Conservation (phyloP, 2,113 vertebrate species). For the Lagopus leucura region DNA sequence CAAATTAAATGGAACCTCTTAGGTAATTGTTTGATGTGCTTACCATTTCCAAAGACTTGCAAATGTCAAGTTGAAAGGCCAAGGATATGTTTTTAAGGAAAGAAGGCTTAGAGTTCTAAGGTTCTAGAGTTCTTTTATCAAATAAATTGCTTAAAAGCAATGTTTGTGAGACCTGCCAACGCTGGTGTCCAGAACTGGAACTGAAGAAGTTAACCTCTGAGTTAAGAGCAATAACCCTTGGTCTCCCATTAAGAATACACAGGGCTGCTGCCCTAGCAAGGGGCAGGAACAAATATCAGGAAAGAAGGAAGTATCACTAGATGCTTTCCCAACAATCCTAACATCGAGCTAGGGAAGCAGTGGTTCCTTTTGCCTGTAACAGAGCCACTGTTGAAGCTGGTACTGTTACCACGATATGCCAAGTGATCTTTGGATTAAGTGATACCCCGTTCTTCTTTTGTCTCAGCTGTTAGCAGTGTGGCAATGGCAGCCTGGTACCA, state of each 20-base stretch:
- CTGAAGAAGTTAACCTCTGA: neutral
- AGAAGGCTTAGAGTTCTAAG: neutral
- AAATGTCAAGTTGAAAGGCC: neutral
- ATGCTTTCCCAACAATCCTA: neutral
- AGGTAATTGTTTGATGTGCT: neutral
- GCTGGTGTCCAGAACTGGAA: neutral
- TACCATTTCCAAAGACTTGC: neutral
- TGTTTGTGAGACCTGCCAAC: neutral
- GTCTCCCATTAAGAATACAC: neutral
- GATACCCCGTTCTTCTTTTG: neutral
- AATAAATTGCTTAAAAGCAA: neutral
- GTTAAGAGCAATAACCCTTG: neutral
- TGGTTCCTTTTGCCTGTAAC: neutral
- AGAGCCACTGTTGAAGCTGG: neutral
- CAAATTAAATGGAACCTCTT: neutral
- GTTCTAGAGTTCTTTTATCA: neutral
- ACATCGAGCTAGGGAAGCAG: neutral
- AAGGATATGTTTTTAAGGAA: constrained; percentile 1
- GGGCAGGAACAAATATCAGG: neutral
- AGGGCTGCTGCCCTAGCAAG: neutral
- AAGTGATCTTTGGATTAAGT: neutral
- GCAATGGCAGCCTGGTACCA: neutral
- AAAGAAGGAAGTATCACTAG: neutral
- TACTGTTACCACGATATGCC: neutral
- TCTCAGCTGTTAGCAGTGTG: neutral